phyloP scores from a whole-genome alignment of 2,888 invertebrate genomes.

The Griposia aprilina region DNA sequence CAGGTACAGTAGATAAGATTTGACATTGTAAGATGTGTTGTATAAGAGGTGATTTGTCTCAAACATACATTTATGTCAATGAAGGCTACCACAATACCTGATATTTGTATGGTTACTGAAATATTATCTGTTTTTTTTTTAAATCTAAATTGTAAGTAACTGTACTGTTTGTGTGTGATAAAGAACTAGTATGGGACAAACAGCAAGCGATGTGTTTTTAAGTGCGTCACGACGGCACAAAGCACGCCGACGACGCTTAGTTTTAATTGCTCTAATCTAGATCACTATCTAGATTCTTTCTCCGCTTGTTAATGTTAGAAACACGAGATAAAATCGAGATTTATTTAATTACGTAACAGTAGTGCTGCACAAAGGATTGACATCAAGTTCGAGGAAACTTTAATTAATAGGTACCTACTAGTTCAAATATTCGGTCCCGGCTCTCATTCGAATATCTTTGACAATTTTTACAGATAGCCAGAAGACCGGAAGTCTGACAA shows the following conservation, averaged over 20 bases:
- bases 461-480: not conserved
- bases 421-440: not conserved
- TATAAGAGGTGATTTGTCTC: no score
- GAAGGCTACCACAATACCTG: no score
- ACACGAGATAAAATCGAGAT: slow-evolving; percentile 75
- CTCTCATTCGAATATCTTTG: not conserved
- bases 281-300: slow-evolving; percentile 83
- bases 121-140: no score
- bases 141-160: no score
- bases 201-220: slow-evolving; percentile 68
- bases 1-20: no score
- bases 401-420: slow-evolving; percentile 17
- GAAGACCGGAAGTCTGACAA: no score
- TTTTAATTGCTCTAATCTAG: slow-evolving; percentile 83
- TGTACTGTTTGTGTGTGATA: no score
- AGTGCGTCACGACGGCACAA: slow-evolving; percentile 75
- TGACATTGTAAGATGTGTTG: no score
- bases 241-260: slow-evolving; percentile 74
- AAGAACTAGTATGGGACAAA: slow-evolving; percentile 49
- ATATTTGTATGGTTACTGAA: no score
- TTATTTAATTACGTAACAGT: slow-evolving; percentile 75
- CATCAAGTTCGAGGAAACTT: slow-evolving; percentile 55
- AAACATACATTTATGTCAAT: no score
- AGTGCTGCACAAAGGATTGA: slow-evolving; percentile 61
- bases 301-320: slow-evolving; percentile 78